Evolutionary conservation across 1,140 invertebrate species (phyloP), one percentile per base, ranked within the genome.

Genomic region (Drosophila bifasciata): DNA sequence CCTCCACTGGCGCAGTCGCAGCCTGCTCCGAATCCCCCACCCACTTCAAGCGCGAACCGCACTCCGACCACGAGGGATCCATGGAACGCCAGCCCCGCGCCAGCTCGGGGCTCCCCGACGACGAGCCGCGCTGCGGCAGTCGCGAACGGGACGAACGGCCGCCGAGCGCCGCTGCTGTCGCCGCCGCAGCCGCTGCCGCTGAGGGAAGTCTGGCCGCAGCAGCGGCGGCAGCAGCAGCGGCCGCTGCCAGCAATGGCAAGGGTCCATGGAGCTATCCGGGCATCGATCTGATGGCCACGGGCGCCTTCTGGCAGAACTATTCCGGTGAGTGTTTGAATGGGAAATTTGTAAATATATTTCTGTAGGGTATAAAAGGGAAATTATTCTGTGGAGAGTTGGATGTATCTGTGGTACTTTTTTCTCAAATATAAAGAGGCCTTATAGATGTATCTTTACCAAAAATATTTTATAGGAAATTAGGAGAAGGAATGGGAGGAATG

Each of bases 261-360:
- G 75, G 67, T 70, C 93, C 93, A 25, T 96, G 95, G 95, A 94
- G 93, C 76, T 95, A 95, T 92, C 94, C 94, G n/a, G 95, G 95
- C 52, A 93, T 96, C 39, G 94, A 95, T 70, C 94, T 96, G 79
- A 95, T 96, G 92, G 95, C 94, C 76, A 95, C 94, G 57, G 95
- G 95, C 2, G 95, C 96, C 17, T 97, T 97, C 92, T 97, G 96
- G 96, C 96, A 96, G 92, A 97, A 96, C 91, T 96, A 97, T 92
- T 96, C 96, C 90, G 96, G 96, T 97, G 86, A 93, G 93, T 92
- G 3, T 13, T 11, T 57, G 3, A 1, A 9, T 2, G 4, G 2
- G 0, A 19, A 13, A 6, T 19, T 4, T 8, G 2, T 8, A 25
- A 5, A 11, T 21, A 23, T 46, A n/a, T 23, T 23, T 48, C 8